Percentiles rank a stretch among this genome's conserved stretches.
These are phyloP conservation scores for Philotrypesis tridentata DNA, from an alignment of 1,140 invertebrate genomes.

Conservation along the genomic window DNA sequence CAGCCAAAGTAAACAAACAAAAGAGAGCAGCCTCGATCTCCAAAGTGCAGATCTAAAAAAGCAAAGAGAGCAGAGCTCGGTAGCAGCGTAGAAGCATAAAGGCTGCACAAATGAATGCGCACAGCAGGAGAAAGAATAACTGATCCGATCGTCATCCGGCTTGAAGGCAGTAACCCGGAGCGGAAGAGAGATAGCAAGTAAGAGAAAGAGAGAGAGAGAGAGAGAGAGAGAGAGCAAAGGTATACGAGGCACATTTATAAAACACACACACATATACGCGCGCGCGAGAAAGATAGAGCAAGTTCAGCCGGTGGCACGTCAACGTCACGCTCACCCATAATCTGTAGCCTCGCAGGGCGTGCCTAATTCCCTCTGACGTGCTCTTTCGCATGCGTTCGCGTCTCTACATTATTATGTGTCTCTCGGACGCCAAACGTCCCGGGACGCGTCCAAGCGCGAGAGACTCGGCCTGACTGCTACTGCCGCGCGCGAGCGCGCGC, in stretches of 20 bases:
- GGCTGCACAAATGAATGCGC: not conserved
- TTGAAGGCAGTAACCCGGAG: not conserved
- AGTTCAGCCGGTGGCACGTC: slow-evolving; percentile 54
- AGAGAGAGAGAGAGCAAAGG: not conserved
- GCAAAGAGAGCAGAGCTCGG: not conserved
- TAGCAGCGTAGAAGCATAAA: not conserved
- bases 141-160: slow-evolving; percentile 26
- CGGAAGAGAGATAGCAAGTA: not conserved
- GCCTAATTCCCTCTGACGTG: slow-evolving; percentile 63
- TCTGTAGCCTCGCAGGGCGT: slow-evolving; percentile 53
- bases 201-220: not conserved
- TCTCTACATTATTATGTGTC: slow-evolving; percentile 56
- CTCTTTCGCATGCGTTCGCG: slow-evolving; percentile 59
- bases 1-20: slow-evolving; percentile 40
- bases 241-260: not conserved
- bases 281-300: not conserved
- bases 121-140: not conserved
- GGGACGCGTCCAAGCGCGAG: slow-evolving; percentile 44
- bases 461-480: not conserved
- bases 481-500: no score
- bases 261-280: not conserved
- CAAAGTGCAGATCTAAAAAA: slow-evolving; percentile 24
- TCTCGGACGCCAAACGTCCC: slow-evolving; percentile 46
- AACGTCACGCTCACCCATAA: slow-evolving; percentile 62
- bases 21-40: slow-evolving; percentile 37